Conservation (phyloP, 2,888 invertebrate genomes). For the Drosophila eohydei region DNA sequence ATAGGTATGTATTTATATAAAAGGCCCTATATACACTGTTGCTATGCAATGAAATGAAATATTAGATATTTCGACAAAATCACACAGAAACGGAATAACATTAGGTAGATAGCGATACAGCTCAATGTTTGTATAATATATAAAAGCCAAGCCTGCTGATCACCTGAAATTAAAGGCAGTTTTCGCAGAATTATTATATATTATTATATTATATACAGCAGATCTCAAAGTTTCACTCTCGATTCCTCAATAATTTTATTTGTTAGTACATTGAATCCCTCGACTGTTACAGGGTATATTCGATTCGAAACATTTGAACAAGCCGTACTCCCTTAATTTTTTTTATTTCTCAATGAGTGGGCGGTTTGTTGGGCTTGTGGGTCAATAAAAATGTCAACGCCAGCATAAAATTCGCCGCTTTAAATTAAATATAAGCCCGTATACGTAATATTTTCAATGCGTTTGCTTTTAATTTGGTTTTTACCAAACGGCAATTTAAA, state of each 20-base stretch:
- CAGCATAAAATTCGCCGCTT: constrained; percentile 59
- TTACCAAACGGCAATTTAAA: constrained; percentile 48
- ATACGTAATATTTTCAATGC: constrained; percentile 38
- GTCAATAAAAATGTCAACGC: constrained; percentile 72
- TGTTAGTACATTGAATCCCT: background rate
- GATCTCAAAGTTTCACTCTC: too few relatives aligned
- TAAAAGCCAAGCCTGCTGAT: background rate
- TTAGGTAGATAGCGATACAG: background rate
- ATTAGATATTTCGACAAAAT: constrained; percentile 46
- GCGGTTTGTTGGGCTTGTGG: constrained; percentile 26
- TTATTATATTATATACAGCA: too few relatives aligned
- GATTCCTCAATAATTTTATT: background rate
- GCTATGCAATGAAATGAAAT: constrained; percentile 60
- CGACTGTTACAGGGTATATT: constrained; percentile 1
- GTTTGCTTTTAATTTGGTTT: constrained; percentile 39
- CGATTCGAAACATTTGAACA: too few relatives aligned
- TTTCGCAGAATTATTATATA: background rate
- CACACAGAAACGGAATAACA: background rate
- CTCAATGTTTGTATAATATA: background rate
- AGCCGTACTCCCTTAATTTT: background rate
- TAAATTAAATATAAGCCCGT: constrained; percentile 60
- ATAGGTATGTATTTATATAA: background rate
- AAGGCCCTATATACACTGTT: constrained; percentile 25
- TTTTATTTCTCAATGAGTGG: constrained; percentile 13
- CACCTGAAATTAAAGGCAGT: too few relatives aligned